These are phyloP conservation scores for Fundulus diaphanus DNA, from an alignment of 2,797 vertebrate species.

Conservation along the genomic window DNA sequence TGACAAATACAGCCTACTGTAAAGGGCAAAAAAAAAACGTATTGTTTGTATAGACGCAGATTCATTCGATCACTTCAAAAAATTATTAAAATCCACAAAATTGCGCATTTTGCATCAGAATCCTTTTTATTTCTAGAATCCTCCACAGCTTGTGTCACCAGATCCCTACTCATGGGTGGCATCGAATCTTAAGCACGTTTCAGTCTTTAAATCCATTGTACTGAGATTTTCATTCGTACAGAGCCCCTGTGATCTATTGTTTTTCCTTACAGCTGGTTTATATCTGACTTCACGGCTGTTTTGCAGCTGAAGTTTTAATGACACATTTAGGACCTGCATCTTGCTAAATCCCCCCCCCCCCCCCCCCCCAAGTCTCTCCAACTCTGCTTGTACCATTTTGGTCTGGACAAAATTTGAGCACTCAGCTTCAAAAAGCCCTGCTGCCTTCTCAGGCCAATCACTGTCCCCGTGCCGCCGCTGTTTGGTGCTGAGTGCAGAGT, in stretches of 20 bases:
- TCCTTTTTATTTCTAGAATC: background rate
- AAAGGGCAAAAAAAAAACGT: background rate
- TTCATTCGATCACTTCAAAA: background rate
- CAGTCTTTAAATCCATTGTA: background rate
- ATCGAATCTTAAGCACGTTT: background rate
- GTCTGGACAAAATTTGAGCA: slow-evolving; percentile 2
- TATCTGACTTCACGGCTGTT: background rate
- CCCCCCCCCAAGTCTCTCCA: background rate
- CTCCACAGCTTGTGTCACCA: too few relatives aligned
- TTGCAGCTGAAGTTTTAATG: background rate
- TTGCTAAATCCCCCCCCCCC: background rate
- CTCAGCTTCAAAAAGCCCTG: slow-evolving; percentile 1
- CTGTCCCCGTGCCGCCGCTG: background rate
- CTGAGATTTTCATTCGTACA: background rate
- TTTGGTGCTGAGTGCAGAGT: slow-evolving; percentile 6
- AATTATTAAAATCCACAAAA: background rate
- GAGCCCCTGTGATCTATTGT: background rate
- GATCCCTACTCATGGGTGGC: background rate
- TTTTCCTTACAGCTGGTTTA: background rate
- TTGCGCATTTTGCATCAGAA: background rate
- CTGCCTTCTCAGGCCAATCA: background rate
- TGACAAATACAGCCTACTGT: background rate
- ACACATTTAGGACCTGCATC: background rate
- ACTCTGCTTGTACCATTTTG: slow-evolving; percentile 7
- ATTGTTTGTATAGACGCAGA: background rate